phyloP scores from a whole-genome alignment of 2,888 invertebrate species.

The Amphimallon solstitiale region DNA sequence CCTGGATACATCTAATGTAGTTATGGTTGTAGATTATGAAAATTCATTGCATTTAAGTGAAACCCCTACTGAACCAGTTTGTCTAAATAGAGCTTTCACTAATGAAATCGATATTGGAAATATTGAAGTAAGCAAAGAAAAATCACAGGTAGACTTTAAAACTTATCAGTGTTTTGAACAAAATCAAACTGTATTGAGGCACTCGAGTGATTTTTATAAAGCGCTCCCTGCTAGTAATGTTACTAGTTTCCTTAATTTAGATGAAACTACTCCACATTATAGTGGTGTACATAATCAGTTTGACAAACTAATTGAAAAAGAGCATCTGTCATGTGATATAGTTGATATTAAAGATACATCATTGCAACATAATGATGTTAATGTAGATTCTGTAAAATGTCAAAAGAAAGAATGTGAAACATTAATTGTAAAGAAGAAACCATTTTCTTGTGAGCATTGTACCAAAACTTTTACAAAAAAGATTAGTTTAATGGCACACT shows the following conservation, averaged over 20 bases:
- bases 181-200: conserved; percentile 46
- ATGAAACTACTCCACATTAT: conserved; percentile 17
- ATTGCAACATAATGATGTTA: conserved; percentile 1
- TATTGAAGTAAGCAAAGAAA: conserved; percentile 6
- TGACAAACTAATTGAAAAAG: conserved; percentile 13
- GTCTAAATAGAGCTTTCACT: conserved; percentile 16
- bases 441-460: conserved; percentile 57
- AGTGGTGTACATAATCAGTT: conserved; percentile 8
- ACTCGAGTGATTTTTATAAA: conserved; percentile 47
- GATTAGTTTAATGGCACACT: conserved; percentile 58
- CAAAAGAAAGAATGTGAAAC: conserved; percentile 3
- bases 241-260: conserved; percentile 15
- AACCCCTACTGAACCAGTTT: background rate
- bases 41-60: conserved; percentile 24
- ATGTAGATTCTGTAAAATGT: background rate
- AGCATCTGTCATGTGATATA: background rate
- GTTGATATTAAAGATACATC: background rate
- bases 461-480: conserved; percentile 56
- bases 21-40: conserved; percentile 33
- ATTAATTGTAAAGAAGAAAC: conserved; percentile 44
- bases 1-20: conserved; percentile 18
- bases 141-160: conserved; percentile 17
- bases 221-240: conserved; percentile 17
- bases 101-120: conserved; percentile 9
- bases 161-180: conserved; percentile 26